These are phyloP conservation scores for Laticauda colubrina DNA, from an alignment of 2,113 vertebrate species.

Conservation along the genomic window DNA sequence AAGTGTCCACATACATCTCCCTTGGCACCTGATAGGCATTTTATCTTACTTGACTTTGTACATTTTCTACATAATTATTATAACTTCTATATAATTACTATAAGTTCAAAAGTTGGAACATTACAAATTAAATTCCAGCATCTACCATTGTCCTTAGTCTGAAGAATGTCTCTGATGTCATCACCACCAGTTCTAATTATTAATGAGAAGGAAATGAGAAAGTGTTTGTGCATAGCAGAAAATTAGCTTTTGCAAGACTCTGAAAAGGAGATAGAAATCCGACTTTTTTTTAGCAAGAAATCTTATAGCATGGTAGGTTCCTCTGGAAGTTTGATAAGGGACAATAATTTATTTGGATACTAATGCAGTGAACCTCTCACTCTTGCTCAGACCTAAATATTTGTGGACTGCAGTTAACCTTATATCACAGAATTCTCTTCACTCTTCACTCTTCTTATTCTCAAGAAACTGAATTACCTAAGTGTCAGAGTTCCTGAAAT, in stretches of 20 bases:
- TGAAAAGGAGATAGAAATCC: neutral
- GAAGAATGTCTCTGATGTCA: neutral
- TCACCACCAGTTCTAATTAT: neutral
- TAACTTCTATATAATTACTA: neutral
- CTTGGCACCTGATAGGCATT: neutral
- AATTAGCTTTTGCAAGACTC: neutral
- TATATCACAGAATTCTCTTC: neutral
- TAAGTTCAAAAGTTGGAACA: neutral
- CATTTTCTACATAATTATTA: neutral
- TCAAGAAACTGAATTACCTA: neutral
- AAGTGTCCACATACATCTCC: neutral
- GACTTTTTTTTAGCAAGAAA: neutral
- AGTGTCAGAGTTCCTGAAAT: neutral
- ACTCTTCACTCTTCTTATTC: neutral
- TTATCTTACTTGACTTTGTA: neutral
- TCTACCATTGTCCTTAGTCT: neutral
- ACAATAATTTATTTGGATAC: neutral
- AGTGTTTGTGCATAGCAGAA: neutral
- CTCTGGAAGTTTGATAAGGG: neutral
- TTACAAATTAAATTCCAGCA: neutral
- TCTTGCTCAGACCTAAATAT: neutral
- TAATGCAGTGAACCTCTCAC: neutral
- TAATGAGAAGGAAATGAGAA: neutral
- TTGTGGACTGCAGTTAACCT: neutral
- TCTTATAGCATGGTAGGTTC: neutral